Evolutionary conservation across 1,140 invertebrate genomes (phyloP), one percentile per base, ranked within the genome.

Genomic region (Drosophila erecta): DNA sequence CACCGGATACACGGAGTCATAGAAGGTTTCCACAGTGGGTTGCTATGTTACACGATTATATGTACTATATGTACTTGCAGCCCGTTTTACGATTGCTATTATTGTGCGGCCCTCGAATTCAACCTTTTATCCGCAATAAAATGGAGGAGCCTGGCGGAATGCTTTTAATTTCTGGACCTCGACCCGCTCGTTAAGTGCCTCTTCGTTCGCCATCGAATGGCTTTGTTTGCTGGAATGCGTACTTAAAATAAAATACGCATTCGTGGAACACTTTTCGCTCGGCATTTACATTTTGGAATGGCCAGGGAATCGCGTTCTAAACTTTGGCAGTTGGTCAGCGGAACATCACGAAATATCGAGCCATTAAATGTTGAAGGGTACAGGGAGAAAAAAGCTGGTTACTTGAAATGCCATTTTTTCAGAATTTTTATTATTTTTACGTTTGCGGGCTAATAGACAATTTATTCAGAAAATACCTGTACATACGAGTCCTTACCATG

Each of bases 101-200:
- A 74, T 55, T 71, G 64, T 44, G 11, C 10, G 60, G 44, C 59
- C 64, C 44, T 50, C 35, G 60, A 66, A 66, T 66, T 65, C 37
- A 65, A 67, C 59, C 64, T 65, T 67, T 67, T 67, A 67, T 67
- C 30, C 66, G 30, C 71, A 74, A 81, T 81, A 81, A 84, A 86
- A 69, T 43, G 38, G 62, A 49, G 59, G 47, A 60, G 54, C 64
- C 62, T 66, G 58, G 61, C 73, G 67, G 70, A 81, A 81, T 77
- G 62, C 74, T 51, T 81, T 80, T 77, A 77, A 85, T 86, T 77
- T 74, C 56, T 33, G 57, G 35, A 43, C 62, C 72, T 55, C 71
- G 46, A 53, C 46, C 72, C 72, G 50, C 70, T 74, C 70, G 70
- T 74, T 74, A 74, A 74, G 71, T 74, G 71, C 43, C 41, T 41